Conservation (phyloP, 2,113 vertebrate genomes). For the Syrmaticus mikado region DNA sequence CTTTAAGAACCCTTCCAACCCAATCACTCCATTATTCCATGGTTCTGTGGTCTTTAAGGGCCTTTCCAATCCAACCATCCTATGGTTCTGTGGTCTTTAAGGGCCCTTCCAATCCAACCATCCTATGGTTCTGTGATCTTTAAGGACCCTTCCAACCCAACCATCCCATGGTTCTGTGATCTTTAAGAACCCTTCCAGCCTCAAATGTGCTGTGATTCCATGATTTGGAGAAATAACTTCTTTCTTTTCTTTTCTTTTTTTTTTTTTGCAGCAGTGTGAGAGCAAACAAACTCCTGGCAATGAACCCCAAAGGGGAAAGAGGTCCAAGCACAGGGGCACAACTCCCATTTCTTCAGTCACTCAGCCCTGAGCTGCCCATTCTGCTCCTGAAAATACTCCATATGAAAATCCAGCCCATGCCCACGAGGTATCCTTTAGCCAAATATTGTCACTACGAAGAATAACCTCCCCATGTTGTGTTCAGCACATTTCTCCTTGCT, state of each 20-base stretch:
- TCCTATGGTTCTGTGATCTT: no score
- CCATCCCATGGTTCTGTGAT: no score
- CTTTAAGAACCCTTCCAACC: no score
- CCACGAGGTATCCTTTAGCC: background rate
- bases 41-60: no score
- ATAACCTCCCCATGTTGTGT: background rate
- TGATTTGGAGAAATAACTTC: background rate
- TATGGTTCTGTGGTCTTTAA: no score
- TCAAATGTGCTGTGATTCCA: background rate
- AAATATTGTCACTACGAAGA: background rate
- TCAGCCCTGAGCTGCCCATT: background rate
- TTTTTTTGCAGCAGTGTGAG: background rate
- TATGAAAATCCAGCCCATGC: background rate
- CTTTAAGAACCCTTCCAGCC: background rate
- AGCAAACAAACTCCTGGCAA: background rate
- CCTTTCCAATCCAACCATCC: no score
- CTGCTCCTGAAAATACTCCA: background rate
- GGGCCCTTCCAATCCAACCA: no score
- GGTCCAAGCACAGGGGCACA: accelerated
- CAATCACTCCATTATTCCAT: no score
- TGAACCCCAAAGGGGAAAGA: background rate
- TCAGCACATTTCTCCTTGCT: background rate
- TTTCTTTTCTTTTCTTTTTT: background rate
- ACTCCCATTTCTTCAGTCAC: background rate
- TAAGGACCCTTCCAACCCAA: no score